These are phyloP conservation scores for Pachycephala philippinensis DNA, from an alignment of 2,113 vertebrate species.

Conservation along the genomic window DNA sequence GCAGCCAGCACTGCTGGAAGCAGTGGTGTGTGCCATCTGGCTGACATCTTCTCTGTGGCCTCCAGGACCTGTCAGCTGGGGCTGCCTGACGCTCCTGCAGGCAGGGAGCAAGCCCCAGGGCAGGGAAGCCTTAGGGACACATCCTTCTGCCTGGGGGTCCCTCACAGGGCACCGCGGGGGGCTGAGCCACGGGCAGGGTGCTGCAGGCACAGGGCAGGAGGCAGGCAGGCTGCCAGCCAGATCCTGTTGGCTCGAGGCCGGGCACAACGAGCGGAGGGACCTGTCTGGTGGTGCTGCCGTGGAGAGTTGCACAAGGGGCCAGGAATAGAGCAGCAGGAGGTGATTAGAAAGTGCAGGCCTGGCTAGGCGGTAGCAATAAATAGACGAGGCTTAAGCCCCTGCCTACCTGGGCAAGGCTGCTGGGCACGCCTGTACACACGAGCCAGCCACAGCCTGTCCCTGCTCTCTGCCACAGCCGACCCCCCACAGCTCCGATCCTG, in stretches of 20 bases:
- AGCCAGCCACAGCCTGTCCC: not conserved
- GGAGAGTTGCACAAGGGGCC: conserved; percentile 31
- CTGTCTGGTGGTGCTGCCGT: not conserved
- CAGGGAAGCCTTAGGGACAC: not conserved
- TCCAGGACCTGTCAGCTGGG: not conserved
- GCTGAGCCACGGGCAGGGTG: not conserved
- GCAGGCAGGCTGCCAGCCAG: not conserved
- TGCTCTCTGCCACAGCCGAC: not conserved
- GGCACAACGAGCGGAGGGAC: not conserved
- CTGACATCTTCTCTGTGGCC: not conserved
- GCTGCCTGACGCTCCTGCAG: not conserved
- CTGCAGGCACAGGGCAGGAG: not conserved
- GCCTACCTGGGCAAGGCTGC: conserved; percentile 28
- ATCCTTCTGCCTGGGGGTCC: not conserved
- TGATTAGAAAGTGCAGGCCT: not conserved
- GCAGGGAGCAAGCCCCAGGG: not conserved
- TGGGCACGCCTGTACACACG: accelerated
- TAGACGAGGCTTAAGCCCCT: not conserved
- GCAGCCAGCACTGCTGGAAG: not conserved
- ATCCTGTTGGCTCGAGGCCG: not conserved
- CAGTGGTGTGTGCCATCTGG: accelerated
- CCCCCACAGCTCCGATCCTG: not conserved
- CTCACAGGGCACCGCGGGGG: accelerated
- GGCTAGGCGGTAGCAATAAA: conserved; percentile 9
- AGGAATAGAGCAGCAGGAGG: conserved; percentile 29